A percentile compares a stretch with the other conserved stretches of the same genome.
Conservation (phyloP, 2,797 vertebrate genomes). For the Balearica regulorum region DNA sequence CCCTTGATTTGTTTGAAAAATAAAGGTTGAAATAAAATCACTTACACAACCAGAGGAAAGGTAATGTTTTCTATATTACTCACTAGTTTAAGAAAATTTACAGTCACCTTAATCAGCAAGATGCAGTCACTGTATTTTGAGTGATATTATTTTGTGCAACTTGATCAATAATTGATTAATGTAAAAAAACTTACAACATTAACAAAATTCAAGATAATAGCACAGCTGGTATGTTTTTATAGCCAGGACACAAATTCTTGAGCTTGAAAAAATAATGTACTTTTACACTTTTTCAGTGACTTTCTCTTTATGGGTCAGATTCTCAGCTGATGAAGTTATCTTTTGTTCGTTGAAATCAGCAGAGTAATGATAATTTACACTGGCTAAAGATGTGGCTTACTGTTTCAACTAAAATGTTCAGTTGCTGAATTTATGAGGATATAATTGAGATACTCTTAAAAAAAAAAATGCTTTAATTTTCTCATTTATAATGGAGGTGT, state of each 20-base stretch:
- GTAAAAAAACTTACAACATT: neutral
- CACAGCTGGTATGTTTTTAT: neutral
- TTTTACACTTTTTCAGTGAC: neutral
- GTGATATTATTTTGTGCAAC: neutral
- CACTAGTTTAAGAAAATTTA: neutral
- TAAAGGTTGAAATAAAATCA: neutral
- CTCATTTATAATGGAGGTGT: conserved; percentile 62
- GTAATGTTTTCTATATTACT: neutral
- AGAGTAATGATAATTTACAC: neutral
- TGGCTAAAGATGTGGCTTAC: neutral
- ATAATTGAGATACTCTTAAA: conserved; percentile 28
- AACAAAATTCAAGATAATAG: neutral
- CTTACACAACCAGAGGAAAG: neutral
- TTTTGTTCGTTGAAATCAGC: neutral
- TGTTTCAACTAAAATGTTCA: conserved; percentile 13
- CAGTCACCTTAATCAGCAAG: neutral
- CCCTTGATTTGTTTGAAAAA: neutral
- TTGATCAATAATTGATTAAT: accelerated
- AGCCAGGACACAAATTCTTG: neutral
- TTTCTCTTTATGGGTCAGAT: neutral
- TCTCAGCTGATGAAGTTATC: neutral
- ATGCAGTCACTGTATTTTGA: neutral
- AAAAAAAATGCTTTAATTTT: conserved; percentile 23
- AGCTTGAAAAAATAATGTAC: neutral
- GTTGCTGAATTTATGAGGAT: conserved; percentile 30